Percentiles rank a stretch among this genome's conserved stretches.
Evolutionary conservation across 1,140 invertebrate genomes (phyloP).

Genomic region (Drosophila pallidifrons): DNA sequence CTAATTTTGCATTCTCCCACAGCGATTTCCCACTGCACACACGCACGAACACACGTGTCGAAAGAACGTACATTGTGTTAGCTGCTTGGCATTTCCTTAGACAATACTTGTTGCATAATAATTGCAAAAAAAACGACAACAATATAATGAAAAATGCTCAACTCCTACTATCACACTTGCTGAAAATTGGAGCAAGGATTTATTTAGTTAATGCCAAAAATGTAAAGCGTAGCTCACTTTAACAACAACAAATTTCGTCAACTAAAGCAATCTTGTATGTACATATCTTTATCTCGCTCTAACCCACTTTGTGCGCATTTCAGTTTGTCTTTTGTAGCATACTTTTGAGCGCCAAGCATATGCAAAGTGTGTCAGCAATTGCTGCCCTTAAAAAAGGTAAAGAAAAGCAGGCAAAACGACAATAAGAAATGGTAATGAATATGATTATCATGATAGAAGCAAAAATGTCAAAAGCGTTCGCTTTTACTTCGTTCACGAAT

Average conservation of each 20-base stretch:
- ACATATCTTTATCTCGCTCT: too few relatives aligned
- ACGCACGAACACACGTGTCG: slow-evolving; percentile 5
- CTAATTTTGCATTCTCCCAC: slow-evolving; percentile 62
- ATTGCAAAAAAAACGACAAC: slow-evolving; percentile 12
- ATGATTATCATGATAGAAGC: not conserved
- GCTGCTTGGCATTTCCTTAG: slow-evolving; percentile 42
- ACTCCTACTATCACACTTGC: not conserved
- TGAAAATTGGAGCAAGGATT: slow-evolving; percentile 15
- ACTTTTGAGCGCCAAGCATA: slow-evolving; percentile 6
- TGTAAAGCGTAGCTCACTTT: too few relatives aligned
- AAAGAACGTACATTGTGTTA: slow-evolving; percentile 7
- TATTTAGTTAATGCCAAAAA: not conserved
- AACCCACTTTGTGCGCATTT: not conserved
- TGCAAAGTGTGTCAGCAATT: not conserved
- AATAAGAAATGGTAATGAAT: slow-evolving; percentile 1
- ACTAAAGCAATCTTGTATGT: too few relatives aligned
- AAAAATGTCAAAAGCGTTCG: not conserved
- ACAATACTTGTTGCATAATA: slow-evolving; percentile 77
- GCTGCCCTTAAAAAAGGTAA: not conserved
- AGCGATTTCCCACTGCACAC: slow-evolving; percentile 31
- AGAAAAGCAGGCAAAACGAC: not conserved
- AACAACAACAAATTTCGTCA: not conserved
- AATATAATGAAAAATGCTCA: not conserved
- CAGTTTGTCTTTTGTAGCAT: slow-evolving; percentile 2
- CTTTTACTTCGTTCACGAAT: not conserved